Evolutionary conservation across 2,797 vertebrate species (phyloP).

Genomic region (Poeciliopsis gracilis): DNA sequence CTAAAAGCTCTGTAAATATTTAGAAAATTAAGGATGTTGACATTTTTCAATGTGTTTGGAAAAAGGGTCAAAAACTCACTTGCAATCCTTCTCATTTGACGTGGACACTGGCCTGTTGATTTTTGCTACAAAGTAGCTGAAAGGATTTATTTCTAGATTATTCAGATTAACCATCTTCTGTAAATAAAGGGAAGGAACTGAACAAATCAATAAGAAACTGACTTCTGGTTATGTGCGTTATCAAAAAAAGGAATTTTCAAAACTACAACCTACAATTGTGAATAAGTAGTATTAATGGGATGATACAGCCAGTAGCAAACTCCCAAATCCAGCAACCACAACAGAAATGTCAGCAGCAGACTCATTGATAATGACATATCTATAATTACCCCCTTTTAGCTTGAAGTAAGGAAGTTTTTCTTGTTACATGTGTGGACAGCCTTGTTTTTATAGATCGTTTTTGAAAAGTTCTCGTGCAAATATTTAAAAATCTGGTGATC

Average conservation of each 20-base stretch:
- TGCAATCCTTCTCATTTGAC: background rate
- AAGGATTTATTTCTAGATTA: background rate
- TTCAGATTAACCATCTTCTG: background rate
- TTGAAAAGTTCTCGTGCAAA: background rate
- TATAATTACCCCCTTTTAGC: background rate
- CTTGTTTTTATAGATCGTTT: background rate
- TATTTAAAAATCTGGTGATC: background rate
- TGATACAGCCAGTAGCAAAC: background rate
- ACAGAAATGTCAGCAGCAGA: background rate
- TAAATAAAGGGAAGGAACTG: background rate
- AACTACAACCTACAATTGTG: background rate
- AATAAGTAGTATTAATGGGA: background rate
- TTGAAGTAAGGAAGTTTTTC: background rate
- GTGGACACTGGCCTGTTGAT: background rate
- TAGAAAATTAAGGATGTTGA: background rate
- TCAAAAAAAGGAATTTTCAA: background rate
- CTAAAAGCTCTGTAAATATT: background rate
- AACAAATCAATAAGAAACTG: background rate
- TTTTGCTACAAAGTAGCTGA: background rate
- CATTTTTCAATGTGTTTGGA: background rate
- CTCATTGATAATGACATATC: background rate
- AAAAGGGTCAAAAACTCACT: background rate
- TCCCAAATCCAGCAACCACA: background rate
- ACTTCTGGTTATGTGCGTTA: background rate
- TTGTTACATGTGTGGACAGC: background rate